A percentile compares a stretch with the other conserved stretches of the same genome.
Evolutionary conservation across 2,797 vertebrate genomes (phyloP).

Genomic region (Peromyscus aztecus): DNA sequence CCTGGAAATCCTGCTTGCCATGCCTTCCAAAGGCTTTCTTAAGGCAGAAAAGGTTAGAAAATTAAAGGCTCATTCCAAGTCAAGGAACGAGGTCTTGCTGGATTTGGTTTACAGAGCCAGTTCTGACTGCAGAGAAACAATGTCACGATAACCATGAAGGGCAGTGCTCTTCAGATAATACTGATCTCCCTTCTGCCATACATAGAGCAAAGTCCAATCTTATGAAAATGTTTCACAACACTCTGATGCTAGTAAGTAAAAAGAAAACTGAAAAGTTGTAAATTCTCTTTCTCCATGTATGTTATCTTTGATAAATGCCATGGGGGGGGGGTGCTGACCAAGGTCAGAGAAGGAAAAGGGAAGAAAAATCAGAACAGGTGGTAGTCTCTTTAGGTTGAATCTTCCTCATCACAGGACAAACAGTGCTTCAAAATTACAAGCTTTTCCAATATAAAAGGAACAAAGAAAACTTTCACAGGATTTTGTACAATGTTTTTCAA

Average conservation of each 20-base stretch:
- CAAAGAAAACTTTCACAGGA: background rate
- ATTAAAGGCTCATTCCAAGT: background rate
- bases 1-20: background rate
- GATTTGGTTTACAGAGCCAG: slow-evolving; percentile 40
- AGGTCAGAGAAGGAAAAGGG: background rate
- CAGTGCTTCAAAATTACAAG: background rate
- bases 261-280: slow-evolving; percentile 29
- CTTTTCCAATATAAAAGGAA: slow-evolving; percentile 14
- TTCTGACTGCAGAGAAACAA: background rate
- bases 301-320: background rate
- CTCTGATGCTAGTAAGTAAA: slow-evolving; percentile 54
- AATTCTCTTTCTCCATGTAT: background rate
- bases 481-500: slow-evolving; percentile 40
- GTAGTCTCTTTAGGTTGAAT: background rate
- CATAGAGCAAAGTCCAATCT: background rate
- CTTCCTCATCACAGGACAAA: slow-evolving; percentile 3
- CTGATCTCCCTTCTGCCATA: background rate
- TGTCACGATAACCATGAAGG: slow-evolving; percentile 24
- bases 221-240: slow-evolving; percentile 30
- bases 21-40: slow-evolving; percentile 12
- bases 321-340: background rate
- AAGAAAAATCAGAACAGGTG: background rate
- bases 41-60: slow-evolving; percentile 47
- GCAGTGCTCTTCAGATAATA: background rate
- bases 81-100: slow-evolving; percentile 30